These are phyloP conservation scores for Plestiodon gilberti DNA, from an alignment of 2,113 vertebrate species.

Conservation along the genomic window DNA sequence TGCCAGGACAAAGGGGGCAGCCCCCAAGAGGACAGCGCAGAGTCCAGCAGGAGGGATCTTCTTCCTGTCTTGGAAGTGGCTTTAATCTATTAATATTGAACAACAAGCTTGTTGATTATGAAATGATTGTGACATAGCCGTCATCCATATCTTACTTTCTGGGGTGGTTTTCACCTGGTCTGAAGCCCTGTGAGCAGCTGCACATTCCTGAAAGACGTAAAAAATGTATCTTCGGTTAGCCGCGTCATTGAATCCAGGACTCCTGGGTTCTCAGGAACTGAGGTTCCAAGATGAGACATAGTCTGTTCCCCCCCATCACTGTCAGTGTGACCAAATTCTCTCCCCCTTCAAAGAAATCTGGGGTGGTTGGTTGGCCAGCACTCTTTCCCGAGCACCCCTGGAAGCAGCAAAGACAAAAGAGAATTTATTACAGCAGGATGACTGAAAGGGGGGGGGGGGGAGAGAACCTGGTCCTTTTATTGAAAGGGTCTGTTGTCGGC, in stretches of 20 bases:
- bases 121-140: background rate
- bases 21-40: background rate
- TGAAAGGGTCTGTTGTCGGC: background rate
- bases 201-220: conserved; percentile 25
- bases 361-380: background rate
- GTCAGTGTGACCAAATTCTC: too few species aligned
- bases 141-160: conserved; percentile 16
- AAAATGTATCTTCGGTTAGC: background rate
- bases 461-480: background rate
- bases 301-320: too few species aligned
- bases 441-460: background rate
- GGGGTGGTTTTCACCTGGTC: conserved; percentile 24
- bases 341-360: background rate
- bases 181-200: conserved; percentile 6
- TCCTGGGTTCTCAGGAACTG: background rate
- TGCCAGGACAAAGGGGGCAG: background rate
- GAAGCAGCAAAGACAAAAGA: background rate
- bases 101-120: background rate
- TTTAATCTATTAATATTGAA: background rate
- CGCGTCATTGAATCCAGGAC: background rate
- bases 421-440: background rate
- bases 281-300: background rate
- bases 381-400: background rate
- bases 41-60: background rate
- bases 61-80: background rate